phyloP scores from a whole-genome alignment of 2,113 vertebrate species.

The Pomatostomus ruficeps region DNA sequence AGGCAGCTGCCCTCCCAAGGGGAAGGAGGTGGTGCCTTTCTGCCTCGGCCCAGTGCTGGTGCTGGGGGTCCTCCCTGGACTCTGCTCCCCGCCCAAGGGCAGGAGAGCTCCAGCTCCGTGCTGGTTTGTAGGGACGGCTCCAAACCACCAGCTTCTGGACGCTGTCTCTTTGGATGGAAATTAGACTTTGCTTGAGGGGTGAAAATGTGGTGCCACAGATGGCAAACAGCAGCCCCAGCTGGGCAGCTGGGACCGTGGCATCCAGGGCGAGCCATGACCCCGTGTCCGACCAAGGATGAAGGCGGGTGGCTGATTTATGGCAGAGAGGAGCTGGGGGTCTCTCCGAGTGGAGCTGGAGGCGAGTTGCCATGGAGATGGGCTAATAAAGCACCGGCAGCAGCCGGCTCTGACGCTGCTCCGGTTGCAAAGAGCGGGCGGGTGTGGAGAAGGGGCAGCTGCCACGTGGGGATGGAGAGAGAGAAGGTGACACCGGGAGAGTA shows the following conservation, averaged over 20 bases:
- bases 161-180: not conserved
- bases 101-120: not conserved
- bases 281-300: rapidly evolving
- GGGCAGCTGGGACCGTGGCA: not conserved
- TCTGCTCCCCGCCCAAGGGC: not conserved
- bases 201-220: rapidly evolving
- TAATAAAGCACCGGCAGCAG: conserved; percentile 49
- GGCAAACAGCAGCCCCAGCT: not conserved
- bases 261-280: not conserved
- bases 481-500: not conserved
- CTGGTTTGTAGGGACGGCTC: not conserved
- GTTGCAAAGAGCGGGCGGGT: not conserved
- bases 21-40: not conserved
- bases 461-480: not conserved
- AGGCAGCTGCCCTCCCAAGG: not conserved
- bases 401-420: not conserved
- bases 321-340: conserved; percentile 26
- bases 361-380: conserved; percentile 62
- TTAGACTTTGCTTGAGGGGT: not conserved
- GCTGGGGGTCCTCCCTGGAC: not conserved
- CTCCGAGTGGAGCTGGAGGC: conserved; percentile 27
- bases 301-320: conserved; percentile 5
- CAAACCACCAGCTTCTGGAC: not conserved
- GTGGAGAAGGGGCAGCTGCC: not conserved
- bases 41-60: not conserved